Evolutionary conservation across 2,888 invertebrate genomes (phyloP).

Genomic region (Gandaritis pyraliata): DNA sequence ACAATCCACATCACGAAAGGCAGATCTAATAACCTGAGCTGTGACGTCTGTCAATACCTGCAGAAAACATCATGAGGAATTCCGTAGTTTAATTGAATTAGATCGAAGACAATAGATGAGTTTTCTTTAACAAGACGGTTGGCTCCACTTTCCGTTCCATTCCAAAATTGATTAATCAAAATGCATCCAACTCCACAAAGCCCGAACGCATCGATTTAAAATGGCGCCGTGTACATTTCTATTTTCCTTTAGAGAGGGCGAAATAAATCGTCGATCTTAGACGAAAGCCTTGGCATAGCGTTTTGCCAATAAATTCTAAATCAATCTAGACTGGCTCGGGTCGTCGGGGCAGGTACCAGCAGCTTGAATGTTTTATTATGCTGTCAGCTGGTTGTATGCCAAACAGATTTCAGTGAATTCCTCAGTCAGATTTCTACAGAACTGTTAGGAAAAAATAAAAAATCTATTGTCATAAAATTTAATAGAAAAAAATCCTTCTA

Average conservation of each 20-base stretch:
- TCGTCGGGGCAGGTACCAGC: conserved; percentile 34
- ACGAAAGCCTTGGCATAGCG: conserved; percentile 64
- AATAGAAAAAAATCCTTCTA: too few species aligned
- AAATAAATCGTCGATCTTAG: conserved; percentile 74
- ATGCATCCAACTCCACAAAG: conserved; percentile 38
- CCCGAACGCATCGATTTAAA: conserved; percentile 36
- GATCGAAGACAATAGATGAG: conserved; percentile 3
- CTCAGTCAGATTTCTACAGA: conserved; percentile 4
- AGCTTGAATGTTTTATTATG: conserved; percentile 28
- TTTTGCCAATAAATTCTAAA: conserved; percentile 75
- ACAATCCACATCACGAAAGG: too few species aligned
- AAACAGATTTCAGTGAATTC: conserved; percentile 19
- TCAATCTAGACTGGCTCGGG: conserved; percentile 63
- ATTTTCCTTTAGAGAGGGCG: conserved; percentile 41
- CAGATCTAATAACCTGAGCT: too few species aligned
- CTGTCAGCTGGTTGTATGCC: conserved; percentile 26
- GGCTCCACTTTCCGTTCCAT: conserved; percentile 16
- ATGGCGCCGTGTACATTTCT: conserved; percentile 41
- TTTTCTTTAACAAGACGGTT: conserved; percentile 9
- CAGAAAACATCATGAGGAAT: too few species aligned
- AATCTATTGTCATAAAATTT: too few species aligned
- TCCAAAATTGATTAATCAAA: conserved; percentile 37
- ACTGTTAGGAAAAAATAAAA: neutral
- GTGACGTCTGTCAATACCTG: too few species aligned
- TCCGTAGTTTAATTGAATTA: neutral